Evolutionary conservation across 2,113 vertebrate genomes (phyloP).

Genomic region (Phaethon lepturus): DNA sequence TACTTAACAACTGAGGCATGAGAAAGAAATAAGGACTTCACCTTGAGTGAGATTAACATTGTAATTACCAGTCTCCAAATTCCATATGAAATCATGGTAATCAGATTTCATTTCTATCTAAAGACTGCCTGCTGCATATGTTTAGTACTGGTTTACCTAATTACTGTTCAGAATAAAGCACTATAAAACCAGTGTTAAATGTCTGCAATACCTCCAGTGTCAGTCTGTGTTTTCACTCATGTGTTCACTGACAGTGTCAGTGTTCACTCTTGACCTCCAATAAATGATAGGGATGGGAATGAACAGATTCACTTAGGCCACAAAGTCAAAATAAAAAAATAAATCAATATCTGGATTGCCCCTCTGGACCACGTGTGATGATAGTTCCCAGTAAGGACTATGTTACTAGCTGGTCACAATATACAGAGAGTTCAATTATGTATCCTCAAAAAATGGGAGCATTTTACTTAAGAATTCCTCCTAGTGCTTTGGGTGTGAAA

Average conservation of each 20-base stretch:
- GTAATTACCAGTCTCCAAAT: slow-evolving; percentile 25
- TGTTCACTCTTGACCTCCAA: background rate
- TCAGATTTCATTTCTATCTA: slow-evolving; percentile 37
- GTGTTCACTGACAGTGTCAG: background rate
- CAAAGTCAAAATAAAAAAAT: background rate
- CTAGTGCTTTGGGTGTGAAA: background rate
- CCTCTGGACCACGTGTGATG: background rate
- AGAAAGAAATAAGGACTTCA: slow-evolving; percentile 7
- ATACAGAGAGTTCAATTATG: background rate
- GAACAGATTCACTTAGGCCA: background rate
- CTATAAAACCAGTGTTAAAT: slow-evolving; percentile 9
- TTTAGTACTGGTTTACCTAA: slow-evolving; percentile 56
- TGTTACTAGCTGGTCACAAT: background rate
- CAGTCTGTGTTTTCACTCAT: background rate
- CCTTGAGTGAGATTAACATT: background rate
- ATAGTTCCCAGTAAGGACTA: background rate
- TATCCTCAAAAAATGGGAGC: background rate
- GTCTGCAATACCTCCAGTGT: background rate
- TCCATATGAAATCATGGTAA: background rate
- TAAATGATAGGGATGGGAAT: background rate
- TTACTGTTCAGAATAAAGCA: slow-evolving; percentile 70
- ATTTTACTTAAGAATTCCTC: background rate
- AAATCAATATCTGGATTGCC: background rate
- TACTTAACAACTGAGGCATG: background rate
- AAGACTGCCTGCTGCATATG: slow-evolving; percentile 45